These are phyloP conservation scores for Gymnocheta viridis DNA, from an alignment of 2,888 invertebrate genomes.

Conservation along the genomic window DNA sequence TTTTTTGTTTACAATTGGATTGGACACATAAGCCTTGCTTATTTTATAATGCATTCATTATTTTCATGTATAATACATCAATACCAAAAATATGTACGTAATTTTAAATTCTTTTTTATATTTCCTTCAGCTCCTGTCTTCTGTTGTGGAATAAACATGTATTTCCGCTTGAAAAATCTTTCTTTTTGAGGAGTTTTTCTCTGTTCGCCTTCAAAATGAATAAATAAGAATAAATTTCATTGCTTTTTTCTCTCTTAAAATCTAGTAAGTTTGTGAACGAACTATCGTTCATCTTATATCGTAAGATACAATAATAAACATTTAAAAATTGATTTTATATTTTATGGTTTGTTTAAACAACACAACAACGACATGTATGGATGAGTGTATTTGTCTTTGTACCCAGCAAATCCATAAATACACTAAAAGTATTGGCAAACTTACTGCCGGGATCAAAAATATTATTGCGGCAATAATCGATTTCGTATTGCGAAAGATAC, in stretches of 20 bases:
- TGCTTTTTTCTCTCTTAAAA: conserved; percentile 5
- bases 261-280: conserved; percentile 19
- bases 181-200: not conserved
- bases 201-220: not conserved
- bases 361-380: conserved; percentile 21
- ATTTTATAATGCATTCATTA: not conserved
- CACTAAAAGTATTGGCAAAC: no score
- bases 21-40: not conserved
- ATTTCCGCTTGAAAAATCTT: conserved; percentile 52
- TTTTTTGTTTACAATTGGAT: not conserved
- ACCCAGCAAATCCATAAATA: no score
- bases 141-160: conserved; percentile 25
- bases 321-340: conserved; percentile 71
- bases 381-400: not conserved
- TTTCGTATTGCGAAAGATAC: no score
- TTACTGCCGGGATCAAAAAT: no score
- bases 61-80: not conserved
- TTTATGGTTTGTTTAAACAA: conserved; percentile 57
- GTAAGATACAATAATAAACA: conserved; percentile 64
- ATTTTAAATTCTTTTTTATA: not conserved
- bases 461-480: no score
- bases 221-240: no score
- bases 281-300: conserved; percentile 23
- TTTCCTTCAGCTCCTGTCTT: not conserved
- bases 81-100: not conserved